Evolutionary conservation across 2,797 vertebrate species (phyloP).

Genomic region (Xenops minutus): DNA sequence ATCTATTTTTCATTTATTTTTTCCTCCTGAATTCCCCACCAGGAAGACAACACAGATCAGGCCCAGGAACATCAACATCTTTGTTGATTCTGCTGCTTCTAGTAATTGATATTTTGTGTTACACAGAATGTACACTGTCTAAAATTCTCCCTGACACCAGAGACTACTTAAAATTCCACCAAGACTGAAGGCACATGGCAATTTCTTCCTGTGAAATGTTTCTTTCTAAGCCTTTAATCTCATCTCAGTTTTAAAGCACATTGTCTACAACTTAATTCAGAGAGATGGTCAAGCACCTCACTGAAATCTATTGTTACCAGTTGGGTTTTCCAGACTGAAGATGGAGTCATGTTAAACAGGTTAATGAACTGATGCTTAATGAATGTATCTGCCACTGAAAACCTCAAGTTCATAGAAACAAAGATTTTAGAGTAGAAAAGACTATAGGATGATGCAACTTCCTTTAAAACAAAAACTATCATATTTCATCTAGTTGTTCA

Average conservation of each 20-base stretch:
- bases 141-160: neutral
- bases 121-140: neutral
- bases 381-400: neutral
- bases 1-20: neutral
- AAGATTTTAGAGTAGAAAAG: neutral
- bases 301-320: neutral
- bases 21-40: neutral
- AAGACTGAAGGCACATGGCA: neutral
- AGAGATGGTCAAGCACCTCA: neutral
- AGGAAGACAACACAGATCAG: neutral
- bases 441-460: neutral
- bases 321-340: neutral
- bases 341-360: neutral
- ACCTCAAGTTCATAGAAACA: neutral
- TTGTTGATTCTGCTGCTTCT: neutral
- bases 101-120: neutral
- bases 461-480: neutral
- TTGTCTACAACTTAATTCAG: neutral
- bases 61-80: neutral
- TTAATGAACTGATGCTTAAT: neutral
- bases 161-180: neutral
- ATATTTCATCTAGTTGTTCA: neutral
- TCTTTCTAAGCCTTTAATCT: neutral
- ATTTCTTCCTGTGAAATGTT: neutral
- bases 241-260: neutral